Evolutionary conservation across 2,888 invertebrate species (phyloP), one percentile per base, ranked within the genome.

Genomic region (Zaprionus lineosus): DNA sequence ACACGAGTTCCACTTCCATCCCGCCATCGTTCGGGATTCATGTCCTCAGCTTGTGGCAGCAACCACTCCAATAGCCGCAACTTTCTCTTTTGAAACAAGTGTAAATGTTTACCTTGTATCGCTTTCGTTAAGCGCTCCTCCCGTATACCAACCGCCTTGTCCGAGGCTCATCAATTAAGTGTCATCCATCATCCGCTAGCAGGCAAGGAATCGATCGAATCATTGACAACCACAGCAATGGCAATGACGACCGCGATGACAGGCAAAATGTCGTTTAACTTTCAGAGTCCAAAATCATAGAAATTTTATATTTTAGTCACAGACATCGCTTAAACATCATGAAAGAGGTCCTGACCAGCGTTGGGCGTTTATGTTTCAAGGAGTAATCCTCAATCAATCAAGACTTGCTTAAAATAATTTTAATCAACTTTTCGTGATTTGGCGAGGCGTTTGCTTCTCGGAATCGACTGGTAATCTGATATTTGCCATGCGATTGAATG

Each of bases 151-250:
- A 33, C n/a, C 15, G 7, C 39, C 19, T 3, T 21, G 9, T 14
- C 33, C 55, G 48, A 52, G 68, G 74, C 66, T 69, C 84, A 58
- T 86, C 87, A 88, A 88, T 87, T 88, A 87, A 81, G 71, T 84
- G 82, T 77, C 87, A 87, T 87, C 87, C 88, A 87, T 87, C 87
- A 87, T 87, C 69, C 46, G 51, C 51, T 68, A 73, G 62, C 53
- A 61, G 44, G 52, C 52, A 15, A 41, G 64, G 63, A 61, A 77
- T 58, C 57, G 55, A 62, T 73, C 74, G 56, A 65, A 76, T 71
- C 67, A 72, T 55, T 47, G 64, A 62, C 65, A 69, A 52, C 62
- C 51, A 60, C 53, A 53, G 52, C 47, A 58, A 70, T 41, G 57
- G 31, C 16, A 37, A 66, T 29, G 34, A 33, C 24, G 34, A 40